Evolutionary conservation across 2,888 invertebrate species (phyloP).

Genomic region (Hirtodrosophila alboralis): DNA sequence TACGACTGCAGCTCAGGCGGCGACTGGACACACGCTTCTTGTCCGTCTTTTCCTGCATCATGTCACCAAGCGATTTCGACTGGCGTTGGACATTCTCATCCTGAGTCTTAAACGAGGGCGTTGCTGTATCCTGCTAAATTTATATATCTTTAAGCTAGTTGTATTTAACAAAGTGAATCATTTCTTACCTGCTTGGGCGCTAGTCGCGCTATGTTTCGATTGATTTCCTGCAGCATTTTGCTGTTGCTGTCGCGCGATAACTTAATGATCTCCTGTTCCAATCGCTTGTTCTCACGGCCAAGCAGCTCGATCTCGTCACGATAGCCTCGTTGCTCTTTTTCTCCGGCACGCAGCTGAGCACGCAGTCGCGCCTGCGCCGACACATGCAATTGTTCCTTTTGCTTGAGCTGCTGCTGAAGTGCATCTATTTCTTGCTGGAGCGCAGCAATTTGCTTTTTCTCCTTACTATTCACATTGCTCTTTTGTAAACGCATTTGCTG

Average conservation of each 20-base stretch:
- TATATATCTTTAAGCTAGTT: background rate
- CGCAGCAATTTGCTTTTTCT: conserved; percentile 88
- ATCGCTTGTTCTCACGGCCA: conserved; percentile 87
- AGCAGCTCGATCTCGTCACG: conserved; percentile 88
- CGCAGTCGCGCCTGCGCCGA: conserved; percentile 89
- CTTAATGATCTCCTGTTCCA: conserved; percentile 86
- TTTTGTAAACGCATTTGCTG: conserved; percentile 89
- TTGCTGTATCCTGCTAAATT: conserved; percentile 29
- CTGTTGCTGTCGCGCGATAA: conserved; percentile 87
- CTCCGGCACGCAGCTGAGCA: conserved; percentile 89
- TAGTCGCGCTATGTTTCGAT: conserved; percentile 86
- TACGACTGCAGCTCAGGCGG: conserved; percentile 42
- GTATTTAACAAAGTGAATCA: background rate
- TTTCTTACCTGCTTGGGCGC: conserved; percentile 77
- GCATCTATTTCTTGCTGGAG: conserved; percentile 88
- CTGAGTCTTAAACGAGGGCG: conserved; percentile 11
- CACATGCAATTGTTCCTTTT: conserved; percentile 90
- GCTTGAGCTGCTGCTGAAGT: conserved; percentile 88
- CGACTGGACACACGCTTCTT: conserved; percentile 23
- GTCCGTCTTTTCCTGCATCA: conserved; percentile 6
- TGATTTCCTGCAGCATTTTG: conserved; percentile 91
- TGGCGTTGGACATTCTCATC: conserved; percentile 59
- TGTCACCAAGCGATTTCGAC: conserved; percentile 25
- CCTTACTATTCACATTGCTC: conserved; percentile 87
- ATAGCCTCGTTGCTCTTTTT: conserved; percentile 88